phyloP scores from a whole-genome alignment of 2,797 vertebrate genomes.

The Arremon brunneinucha region DNA sequence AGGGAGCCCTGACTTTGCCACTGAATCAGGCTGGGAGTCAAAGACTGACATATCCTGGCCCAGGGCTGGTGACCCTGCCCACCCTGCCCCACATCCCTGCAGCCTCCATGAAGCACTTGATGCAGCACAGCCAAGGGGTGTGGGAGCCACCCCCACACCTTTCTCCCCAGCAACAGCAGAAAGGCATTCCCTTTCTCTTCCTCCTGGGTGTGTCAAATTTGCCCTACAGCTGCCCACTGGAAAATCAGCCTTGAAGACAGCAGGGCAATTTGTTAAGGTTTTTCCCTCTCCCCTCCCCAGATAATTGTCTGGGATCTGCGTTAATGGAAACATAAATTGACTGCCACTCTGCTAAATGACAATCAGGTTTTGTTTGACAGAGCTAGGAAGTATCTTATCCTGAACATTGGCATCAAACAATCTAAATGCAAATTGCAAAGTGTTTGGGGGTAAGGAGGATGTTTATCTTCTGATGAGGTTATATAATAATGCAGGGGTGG shows the following conservation, averaged over 20 bases:
- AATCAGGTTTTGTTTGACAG: conserved; percentile 77
- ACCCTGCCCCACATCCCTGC: neutral
- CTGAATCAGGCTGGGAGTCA: neutral
- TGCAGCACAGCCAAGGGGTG: neutral
- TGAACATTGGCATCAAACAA: conserved; percentile 69
- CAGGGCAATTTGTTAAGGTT: conserved; percentile 41
- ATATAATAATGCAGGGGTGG: conserved; percentile 3
- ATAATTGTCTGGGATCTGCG: conserved; percentile 70
- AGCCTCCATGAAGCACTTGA: neutral
- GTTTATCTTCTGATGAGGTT: conserved; percentile 58
- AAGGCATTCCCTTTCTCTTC: neutral
- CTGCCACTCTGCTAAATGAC: conserved; percentile 78
- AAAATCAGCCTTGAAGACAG: conserved; percentile 27
- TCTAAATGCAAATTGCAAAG: conserved; percentile 85
- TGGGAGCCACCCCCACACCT: neutral
- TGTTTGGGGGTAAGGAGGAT: conserved; percentile 55
- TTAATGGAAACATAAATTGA: conserved; percentile 84
- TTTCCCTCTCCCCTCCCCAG: conserved; percentile 19
- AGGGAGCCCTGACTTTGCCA: neutral
- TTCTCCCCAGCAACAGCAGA: neutral
- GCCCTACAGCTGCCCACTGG: neutral
- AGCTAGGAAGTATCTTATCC: conserved; percentile 65
- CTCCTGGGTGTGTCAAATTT: neutral
- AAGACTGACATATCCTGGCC: neutral
- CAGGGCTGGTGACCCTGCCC: neutral